These are phyloP conservation scores for Echinops telfairi DNA, from an alignment of 2,113 vertebrate species.

Conservation along the genomic window DNA sequence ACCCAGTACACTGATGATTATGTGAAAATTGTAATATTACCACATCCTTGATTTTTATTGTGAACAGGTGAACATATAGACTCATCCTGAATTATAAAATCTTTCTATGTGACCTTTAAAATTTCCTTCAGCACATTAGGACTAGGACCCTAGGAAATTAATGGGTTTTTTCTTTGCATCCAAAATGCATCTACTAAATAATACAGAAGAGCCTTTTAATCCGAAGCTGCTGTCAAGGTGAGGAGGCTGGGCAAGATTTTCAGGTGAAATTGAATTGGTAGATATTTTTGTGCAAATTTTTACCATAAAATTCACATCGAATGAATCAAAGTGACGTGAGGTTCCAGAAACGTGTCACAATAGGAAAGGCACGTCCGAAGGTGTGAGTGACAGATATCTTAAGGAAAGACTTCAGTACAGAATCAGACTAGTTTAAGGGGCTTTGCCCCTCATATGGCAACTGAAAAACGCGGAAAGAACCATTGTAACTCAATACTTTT, in stretches of 20 bases:
- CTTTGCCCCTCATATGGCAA: not conserved
- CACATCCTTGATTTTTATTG: not conserved
- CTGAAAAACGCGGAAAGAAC: not conserved
- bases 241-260: not conserved
- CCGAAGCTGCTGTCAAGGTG: not conserved
- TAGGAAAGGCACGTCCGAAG: not conserved
- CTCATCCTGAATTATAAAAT: not conserved
- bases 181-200: constrained; percentile 36
- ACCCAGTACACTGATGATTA: not conserved
- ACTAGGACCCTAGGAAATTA: constrained; percentile 38
- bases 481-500: not conserved
- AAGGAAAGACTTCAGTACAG: constrained; percentile 7
- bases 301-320: constrained; percentile 33
- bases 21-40: not conserved
- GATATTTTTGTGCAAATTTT: constrained; percentile 25
- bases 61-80: not conserved
- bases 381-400: not conserved
- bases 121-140: constrained; percentile 7
- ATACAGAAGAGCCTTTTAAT: not conserved
- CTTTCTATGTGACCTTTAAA: constrained; percentile 31
- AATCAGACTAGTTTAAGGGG: not conserved
- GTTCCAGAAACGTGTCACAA: constrained; percentile 49
- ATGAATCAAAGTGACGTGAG: not conserved
- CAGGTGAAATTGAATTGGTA: constrained; percentile 11
- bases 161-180: not conserved